Evolutionary conservation across 2,888 invertebrate species (phyloP).

Genomic region (Meiosimyza decipiens): DNA sequence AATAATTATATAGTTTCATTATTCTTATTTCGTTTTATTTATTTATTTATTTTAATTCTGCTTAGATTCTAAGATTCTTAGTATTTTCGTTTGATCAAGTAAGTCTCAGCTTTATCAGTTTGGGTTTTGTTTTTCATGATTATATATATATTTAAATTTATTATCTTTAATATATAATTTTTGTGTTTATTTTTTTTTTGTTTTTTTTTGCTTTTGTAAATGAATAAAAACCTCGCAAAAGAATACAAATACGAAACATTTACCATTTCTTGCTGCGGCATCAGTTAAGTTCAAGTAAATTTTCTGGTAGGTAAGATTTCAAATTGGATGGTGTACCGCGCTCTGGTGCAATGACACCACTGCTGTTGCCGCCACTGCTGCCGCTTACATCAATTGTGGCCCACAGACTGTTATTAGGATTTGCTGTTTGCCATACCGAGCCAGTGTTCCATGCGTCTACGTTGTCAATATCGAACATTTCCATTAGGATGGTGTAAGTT

Average conservation of each 20-base stretch:
- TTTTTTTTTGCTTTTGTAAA: not conserved
- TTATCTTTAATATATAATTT: not conserved
- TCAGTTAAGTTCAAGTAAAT: slow-evolving; percentile 88
- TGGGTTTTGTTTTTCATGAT: not conserved
- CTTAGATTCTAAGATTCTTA: too few species aligned
- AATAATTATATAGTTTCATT: too few species aligned
- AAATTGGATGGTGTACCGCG: slow-evolving; percentile 86
- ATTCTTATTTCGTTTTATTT: too few species aligned
- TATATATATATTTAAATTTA: not conserved
- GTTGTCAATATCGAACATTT: not conserved
- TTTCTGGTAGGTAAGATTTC: slow-evolving; percentile 88
- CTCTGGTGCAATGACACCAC: slow-evolving; percentile 68
- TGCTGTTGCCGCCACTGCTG: slow-evolving; percentile 69
- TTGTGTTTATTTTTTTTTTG: not conserved
- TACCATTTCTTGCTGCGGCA: slow-evolving; percentile 12
- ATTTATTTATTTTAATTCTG: too few species aligned
- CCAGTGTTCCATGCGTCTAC: slow-evolving; percentile 73
- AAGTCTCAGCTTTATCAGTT: too few species aligned
- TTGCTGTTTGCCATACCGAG: slow-evolving; percentile 66
- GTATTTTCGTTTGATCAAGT: too few species aligned
- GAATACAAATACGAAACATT: not conserved
- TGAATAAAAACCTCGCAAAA: not conserved
- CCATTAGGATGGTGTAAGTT: not conserved
- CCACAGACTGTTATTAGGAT: slow-evolving; percentile 71
- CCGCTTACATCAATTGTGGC: slow-evolving; percentile 70